Conservation (phyloP, 1,140 invertebrate species). For the Bilobella aurantiaca region DNA sequence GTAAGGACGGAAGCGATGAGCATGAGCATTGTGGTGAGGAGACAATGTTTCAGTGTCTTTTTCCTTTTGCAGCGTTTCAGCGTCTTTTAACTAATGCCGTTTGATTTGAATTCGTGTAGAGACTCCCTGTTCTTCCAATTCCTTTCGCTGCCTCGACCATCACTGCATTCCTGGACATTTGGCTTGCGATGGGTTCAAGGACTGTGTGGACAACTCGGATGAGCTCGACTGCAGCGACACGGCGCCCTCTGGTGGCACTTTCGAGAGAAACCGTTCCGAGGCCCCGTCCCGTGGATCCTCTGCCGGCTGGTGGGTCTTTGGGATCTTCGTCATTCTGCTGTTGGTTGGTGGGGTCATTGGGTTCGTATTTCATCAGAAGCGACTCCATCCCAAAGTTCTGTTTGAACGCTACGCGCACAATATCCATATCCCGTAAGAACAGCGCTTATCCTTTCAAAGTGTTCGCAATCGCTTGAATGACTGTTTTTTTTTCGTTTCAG, state of each 20-base stretch:
- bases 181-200: conserved; percentile 33
- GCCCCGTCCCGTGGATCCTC: not conserved
- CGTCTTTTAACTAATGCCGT: not conserved
- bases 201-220: conserved; percentile 39
- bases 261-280: not conserved
- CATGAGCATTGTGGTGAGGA: conserved; percentile 30
- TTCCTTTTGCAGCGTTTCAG: too few species aligned
- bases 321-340: not conserved
- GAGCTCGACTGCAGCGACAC: conserved; percentile 24
- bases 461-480: too few species aligned
- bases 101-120: conserved; percentile 6
- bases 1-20: conserved; percentile 72
- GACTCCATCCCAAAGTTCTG: not conserved
- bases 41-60: too few species aligned
- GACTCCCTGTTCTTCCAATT: conserved; percentile 50
- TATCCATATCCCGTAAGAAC: not conserved
- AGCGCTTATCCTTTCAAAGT: not conserved
- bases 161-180: conserved; percentile 4
- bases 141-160: conserved; percentile 18
- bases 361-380: not conserved
- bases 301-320: conserved; percentile 1
- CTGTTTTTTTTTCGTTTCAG: not conserved
- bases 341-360: not conserved
- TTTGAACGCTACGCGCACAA: not conserved
- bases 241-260: not conserved